Conservation (phyloP, 2,888 invertebrate species). For the Drosophila falleni region DNA sequence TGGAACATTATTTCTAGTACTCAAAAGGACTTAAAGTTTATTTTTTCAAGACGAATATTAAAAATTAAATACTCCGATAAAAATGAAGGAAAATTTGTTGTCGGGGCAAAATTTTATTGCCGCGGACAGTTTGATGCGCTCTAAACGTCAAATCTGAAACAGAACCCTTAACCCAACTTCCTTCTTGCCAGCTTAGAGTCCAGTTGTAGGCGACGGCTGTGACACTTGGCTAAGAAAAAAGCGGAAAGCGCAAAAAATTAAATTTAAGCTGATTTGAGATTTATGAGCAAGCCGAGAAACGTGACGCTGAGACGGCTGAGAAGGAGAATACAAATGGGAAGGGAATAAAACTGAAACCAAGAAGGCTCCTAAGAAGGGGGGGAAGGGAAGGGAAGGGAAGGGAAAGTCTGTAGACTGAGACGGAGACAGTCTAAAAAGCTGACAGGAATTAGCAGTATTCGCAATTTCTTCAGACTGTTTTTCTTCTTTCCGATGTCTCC, state of each 20-base stretch:
- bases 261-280: constrained; percentile 75
- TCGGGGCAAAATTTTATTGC: constrained; percentile 55
- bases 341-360: neutral
- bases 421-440: constrained; percentile 18
- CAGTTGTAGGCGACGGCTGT: neutral
- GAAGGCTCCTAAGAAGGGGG: neutral
- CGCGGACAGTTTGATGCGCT: constrained; percentile 41
- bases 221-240: constrained; percentile 30
- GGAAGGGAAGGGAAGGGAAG: neutral
- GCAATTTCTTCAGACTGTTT: constrained; percentile 9
- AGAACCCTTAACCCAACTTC: neutral
- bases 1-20: no score
- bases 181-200: neutral
- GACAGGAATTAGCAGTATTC: constrained; percentile 55
- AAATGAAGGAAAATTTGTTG: constrained; percentile 10
- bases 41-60: neutral
- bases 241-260: constrained; percentile 57
- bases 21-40: neutral
- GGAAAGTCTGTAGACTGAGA: neutral
- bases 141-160: constrained; percentile 8
- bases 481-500: neutral
- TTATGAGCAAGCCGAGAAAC: constrained; percentile 36
- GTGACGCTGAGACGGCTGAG: constrained; percentile 12
- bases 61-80: constrained; percentile 5
- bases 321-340: neutral